phyloP scores from a whole-genome alignment of 1,140 invertebrate genomes.

The Arion vulgaris region DNA sequence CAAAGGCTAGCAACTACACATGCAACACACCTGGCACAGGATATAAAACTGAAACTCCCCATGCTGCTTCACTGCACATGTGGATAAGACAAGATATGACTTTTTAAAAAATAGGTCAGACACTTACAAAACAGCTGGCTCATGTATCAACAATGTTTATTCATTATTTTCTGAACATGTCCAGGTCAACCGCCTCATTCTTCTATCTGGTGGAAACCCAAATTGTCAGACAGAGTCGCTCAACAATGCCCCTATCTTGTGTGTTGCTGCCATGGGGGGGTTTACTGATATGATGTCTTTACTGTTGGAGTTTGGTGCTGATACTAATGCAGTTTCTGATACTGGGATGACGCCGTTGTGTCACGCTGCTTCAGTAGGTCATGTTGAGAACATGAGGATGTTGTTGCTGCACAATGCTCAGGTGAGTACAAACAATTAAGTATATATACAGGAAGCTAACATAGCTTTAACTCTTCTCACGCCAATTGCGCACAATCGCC shows the following conservation, averaged over 20 bases:
- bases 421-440: constrained; percentile 71
- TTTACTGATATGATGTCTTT: constrained; percentile 75
- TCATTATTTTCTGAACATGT: constrained; percentile 8
- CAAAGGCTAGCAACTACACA: no score
- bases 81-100: no score
- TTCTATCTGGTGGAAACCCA: constrained; percentile 91
- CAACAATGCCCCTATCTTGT: constrained; percentile 87
- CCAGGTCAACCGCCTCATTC: constrained; percentile 88
- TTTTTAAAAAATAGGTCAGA: no score
- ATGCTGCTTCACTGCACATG: no score
- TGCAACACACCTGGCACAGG: no score
- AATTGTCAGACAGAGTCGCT: constrained; percentile 83
- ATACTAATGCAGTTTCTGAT: constrained; percentile 63
- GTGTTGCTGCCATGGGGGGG: constrained; percentile 90
- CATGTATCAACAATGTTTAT: no score
- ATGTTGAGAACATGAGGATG: constrained; percentile 87
- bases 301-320: constrained; percentile 67
- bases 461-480: no score
- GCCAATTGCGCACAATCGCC: no score
- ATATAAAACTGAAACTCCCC: no score
- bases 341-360: constrained; percentile 70
- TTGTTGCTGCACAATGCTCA: constrained; percentile 81
- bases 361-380: constrained; percentile 77
- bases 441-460: no score
- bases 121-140: no score